Evolutionary conservation across 2,113 vertebrate species (phyloP).

Genomic region (Thamnaconus septentrionalis): DNA sequence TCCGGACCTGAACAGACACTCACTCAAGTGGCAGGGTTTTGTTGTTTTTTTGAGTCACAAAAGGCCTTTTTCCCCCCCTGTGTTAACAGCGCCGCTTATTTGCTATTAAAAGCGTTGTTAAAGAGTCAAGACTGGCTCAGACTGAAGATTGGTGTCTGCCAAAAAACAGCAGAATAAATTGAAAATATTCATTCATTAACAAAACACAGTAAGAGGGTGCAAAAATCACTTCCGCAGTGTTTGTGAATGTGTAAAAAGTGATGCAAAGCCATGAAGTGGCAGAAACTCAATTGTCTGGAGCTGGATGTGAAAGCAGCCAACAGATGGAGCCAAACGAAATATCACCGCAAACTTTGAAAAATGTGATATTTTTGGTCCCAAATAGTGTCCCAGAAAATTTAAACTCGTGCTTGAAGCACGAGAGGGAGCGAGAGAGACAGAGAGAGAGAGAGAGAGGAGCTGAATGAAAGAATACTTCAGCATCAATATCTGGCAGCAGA

Average conservation of each 20-base stretch:
- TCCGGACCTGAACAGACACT: background rate
- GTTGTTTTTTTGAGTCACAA: background rate
- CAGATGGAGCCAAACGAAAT: conserved; percentile 19
- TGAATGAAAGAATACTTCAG: conserved; percentile 60
- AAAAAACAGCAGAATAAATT: conserved; percentile 5
- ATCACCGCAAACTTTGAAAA: background rate
- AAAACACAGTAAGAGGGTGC: conserved; percentile 5
- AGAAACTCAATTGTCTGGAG: background rate
- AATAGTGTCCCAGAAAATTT: conserved; percentile 34
- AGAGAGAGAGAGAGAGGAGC: conserved; percentile 47
- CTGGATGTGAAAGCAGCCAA: background rate
- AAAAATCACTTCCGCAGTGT: conserved; percentile 2
- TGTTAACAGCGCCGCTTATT: no score
- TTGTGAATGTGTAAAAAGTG: conserved; percentile 1
- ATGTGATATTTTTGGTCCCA: conserved; percentile 26
- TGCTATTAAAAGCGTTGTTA: no score
- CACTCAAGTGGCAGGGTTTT: background rate
- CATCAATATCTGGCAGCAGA: conserved; percentile 41
- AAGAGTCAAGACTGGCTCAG: background rate
- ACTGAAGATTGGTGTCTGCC: conserved; percentile 24
- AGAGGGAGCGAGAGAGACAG: conserved; percentile 31
- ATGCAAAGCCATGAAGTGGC: background rate
- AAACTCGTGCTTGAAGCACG: conserved; percentile 29
- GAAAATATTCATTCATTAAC: conserved; percentile 10
- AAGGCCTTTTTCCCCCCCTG: background rate